These are phyloP conservation scores for Pterocles burchelli DNA, from an alignment of 2,113 vertebrate genomes.

Conservation along the genomic window DNA sequence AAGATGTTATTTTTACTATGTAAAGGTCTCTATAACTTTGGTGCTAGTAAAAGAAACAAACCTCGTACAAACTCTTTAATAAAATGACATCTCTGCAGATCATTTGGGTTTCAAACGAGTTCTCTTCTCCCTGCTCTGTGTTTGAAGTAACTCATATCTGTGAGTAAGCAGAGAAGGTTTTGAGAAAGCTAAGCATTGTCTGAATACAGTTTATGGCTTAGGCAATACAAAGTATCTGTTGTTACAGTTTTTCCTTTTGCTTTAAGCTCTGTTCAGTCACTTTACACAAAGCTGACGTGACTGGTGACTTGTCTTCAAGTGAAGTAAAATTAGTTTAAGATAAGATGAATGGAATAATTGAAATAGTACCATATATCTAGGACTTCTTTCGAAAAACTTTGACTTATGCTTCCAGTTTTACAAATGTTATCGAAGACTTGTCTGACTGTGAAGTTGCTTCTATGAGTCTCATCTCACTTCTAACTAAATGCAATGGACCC, in stretches of 20 bases:
- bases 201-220: background rate
- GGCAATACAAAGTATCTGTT: background rate
- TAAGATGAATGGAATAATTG: background rate
- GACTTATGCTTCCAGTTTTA: background rate
- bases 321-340: background rate
- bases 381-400: background rate
- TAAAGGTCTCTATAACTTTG: background rate
- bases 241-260: background rate
- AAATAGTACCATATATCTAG: background rate
- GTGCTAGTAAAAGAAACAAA: background rate
- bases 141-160: background rate
- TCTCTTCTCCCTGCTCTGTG: background rate
- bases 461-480: background rate
- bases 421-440: background rate
- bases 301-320: background rate
- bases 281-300: background rate
- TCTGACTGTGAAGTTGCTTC: background rate
- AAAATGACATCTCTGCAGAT: background rate
- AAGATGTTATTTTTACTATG: background rate
- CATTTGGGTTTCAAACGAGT: background rate
- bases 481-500: background rate
- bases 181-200: background rate
- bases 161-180: background rate
- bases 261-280: background rate
- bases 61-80: background rate